Base-by-base conservation (phyloP, 2,888 invertebrate species). In the Cryptocephalus primarius region DNA sequence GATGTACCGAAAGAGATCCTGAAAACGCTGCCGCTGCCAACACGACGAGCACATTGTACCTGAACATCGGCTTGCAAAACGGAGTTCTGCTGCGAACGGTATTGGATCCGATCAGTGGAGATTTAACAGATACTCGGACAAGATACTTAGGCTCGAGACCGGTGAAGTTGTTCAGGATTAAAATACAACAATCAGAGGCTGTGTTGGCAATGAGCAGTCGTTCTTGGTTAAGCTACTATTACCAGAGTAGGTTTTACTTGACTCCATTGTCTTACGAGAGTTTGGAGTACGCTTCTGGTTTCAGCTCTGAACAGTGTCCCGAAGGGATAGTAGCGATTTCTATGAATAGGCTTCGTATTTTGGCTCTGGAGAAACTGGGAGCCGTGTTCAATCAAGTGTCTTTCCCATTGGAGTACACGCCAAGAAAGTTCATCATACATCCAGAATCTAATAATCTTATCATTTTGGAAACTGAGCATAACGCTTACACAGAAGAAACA, bases 251-350 rank as follows among this genome's bases (percentile, higher is more conserved):
- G 44, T 93, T 93, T 63, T 95, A 96, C 69, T 74, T 97, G 41
- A 96, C 96, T 0, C 96, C 96, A 0, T 71, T 96, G 1, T 95
- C 95, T 0, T 99, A 99, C 65, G 96, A 96, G 69, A 88, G 92
- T 47, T 72, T 99, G 47, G 99, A 99, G 67, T 96, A 92, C 71
- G 97, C 99, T 0, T 93, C 96, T 1, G 96, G 96, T 3, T 99
- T 99, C 69, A 83, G 83, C 66, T 87, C 87, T 0, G 97, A 99
- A 71, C 99, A 99, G 70, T 99, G 99, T 75, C 93, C 95, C 1
- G 99, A 99, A 71, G 99, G 99, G 55, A 94, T 99, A 57, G 99
- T 99, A 1, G 99, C 99, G 0, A 99, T 99, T 67, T 94, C 96
- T 0, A 91, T 94, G 1, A 99, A 99, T 65, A 97, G 97, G 0